Base-by-base conservation (phyloP, 2,888 invertebrate genomes). In the Sepioteuthis lessoniana region DNA sequence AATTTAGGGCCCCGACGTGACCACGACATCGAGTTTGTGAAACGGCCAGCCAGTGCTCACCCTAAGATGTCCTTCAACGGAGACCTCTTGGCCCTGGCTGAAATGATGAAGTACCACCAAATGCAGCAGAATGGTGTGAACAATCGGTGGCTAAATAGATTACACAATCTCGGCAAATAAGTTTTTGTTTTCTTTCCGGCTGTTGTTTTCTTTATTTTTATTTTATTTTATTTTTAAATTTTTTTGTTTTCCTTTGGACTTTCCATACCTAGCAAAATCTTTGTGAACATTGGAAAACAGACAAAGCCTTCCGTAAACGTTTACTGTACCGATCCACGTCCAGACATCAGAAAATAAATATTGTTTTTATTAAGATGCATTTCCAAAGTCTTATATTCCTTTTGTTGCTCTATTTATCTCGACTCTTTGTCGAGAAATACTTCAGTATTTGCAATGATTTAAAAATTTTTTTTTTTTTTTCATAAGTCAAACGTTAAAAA, bases 351-450 rank as follows among this genome's bases (percentile, higher is more conserved):
- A 76, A 10, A 76, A 76, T 76, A 76, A 76, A 76, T n/a, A 76
- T 76, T 35, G 76, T 76, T 76, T 76, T 76, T 76, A n/a, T 76
- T 76, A 76, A 76, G n/a, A n/a, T 76, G 76, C 76, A 76, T 35
- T 76, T 76, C 76, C 19, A 35, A 8, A 13, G 76, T 76, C n/a
- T 76, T 76, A 76, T 76, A 76, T 76, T 76, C 76, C n/a, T 76
- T 76, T 76, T 76, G 76, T 76, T 35, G 4, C n/a, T n/a, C 8
- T 35, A 10, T 76, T 8, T 5, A 55, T 55, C 55, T 25, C 25
- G 21, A 25, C 4, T 21, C 55, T 55, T 55, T 25, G 25, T 28
- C 3, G 3, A 5, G 21, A 55, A 55, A 55, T 25, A 1, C 21
- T 50, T n/a, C n/a, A n/a, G n/a, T n/a, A n/a, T n/a, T n/a, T n/a